A percentile compares a stretch with the other conserved stretches of the same genome.
phyloP scores from a whole-genome alignment of 1,140 invertebrate species.

The Trichoplusia ni region DNA sequence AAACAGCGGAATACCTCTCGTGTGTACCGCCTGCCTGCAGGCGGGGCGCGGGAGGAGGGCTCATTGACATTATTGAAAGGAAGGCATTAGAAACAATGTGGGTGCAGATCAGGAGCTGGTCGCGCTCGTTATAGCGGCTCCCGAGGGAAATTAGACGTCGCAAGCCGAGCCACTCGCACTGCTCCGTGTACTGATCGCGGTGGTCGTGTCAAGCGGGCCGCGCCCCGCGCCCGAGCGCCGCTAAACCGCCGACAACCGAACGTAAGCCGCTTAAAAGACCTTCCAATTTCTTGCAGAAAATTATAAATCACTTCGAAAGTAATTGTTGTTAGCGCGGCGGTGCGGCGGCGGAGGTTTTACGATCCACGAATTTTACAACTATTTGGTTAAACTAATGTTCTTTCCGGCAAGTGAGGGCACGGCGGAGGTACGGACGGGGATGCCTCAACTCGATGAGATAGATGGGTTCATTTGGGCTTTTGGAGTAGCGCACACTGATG shows the following conservation, averaged over 20 bases:
- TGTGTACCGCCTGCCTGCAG: neutral
- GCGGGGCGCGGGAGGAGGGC: neutral
- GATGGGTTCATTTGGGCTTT: neutral
- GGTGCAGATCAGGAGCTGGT: neutral
- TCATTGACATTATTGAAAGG: slow-evolving; percentile 26
- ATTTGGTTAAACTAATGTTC: too few relatives aligned
- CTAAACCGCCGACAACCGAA: neutral
- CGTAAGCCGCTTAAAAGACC: slow-evolving; percentile 30
- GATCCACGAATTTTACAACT: too few relatives aligned
- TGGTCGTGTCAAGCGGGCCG: too few relatives aligned
- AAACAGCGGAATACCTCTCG: neutral
- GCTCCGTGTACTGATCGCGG: slow-evolving; percentile 31
- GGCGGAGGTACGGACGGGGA: neutral
- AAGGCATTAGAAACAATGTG: slow-evolving; percentile 33
- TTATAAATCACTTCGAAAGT: slow-evolving; percentile 27
- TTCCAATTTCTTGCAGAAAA: slow-evolving; percentile 26
- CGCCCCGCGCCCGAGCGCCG: neutral
- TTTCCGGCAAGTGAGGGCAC: neutral
- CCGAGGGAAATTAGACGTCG: slow-evolving; percentile 39
- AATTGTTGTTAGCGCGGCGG: neutral
- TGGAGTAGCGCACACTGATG: neutral
- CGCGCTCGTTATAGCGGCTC: slow-evolving; percentile 16
- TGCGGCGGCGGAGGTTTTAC: neutral
- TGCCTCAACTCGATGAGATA: neutral
- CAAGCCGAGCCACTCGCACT: slow-evolving; percentile 23